A percentile compares a stretch with the other conserved stretches of the same genome.
phyloP scores from a whole-genome alignment of 1,140 invertebrate genomes.

The Drosophila novamexicana region DNA sequence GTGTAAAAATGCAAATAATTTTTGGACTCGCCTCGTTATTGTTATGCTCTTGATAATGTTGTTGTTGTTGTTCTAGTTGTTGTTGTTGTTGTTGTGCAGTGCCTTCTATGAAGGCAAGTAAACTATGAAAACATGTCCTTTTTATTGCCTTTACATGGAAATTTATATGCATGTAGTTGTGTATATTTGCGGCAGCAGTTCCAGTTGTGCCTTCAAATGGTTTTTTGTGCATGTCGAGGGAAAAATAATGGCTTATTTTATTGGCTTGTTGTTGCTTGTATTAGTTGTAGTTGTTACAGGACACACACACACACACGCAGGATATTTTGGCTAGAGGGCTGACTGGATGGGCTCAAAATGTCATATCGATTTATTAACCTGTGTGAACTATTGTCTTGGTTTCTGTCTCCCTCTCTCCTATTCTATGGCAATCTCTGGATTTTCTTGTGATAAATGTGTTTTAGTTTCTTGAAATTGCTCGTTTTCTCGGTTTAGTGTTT shows the following conservation, averaged over 20 bases:
- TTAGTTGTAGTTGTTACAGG: constrained; percentile 39
- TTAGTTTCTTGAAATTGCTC: constrained; percentile 77
- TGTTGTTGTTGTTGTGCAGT: constrained; percentile 15
- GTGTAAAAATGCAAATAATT: constrained; percentile 83
- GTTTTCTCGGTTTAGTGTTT: constrained; percentile 64
- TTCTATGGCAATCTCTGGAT: neutral
- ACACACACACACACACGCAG: constrained; percentile 9
- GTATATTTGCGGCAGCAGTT: constrained; percentile 39
- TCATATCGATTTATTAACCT: constrained; percentile 83
- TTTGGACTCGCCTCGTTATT: constrained; percentile 65
- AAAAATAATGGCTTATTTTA: constrained; percentile 68
- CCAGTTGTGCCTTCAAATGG: constrained; percentile 33
- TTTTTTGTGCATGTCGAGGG: constrained; percentile 24
- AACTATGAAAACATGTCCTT: constrained; percentile 77
- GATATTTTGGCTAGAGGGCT: constrained; percentile 33
- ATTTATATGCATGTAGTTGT: constrained; percentile 74
- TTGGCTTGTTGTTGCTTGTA: constrained; percentile 59
- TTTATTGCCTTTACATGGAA: constrained; percentile 81
- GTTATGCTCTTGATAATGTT: constrained; percentile 80
- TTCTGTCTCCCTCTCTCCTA: neutral
- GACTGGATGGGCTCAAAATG: constrained; percentile 56
- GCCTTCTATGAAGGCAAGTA: constrained; percentile 33
- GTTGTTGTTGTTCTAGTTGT: constrained; percentile 54
- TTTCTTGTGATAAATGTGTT: constrained; percentile 67
- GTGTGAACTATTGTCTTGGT: constrained; percentile 78